Base-by-base conservation (phyloP, 2,888 invertebrate species). In the Nomada ruficornis region DNA sequence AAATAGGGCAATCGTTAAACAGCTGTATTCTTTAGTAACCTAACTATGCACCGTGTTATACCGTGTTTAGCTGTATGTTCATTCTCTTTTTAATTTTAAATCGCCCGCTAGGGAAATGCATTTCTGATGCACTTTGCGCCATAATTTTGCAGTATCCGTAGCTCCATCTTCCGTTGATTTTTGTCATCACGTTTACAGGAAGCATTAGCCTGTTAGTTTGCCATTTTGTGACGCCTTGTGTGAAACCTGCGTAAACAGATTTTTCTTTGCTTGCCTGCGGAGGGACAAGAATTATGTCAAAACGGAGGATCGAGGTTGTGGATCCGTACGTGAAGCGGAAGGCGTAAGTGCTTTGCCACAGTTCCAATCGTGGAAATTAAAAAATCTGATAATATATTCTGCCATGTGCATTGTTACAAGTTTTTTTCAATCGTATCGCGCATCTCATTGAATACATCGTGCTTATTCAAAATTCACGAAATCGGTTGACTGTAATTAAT, bases 301-400 rank as follows among this genome's bases (percentile, higher is more conserved):
- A 98, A 94, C 95, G 98, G 90, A 96, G 98, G 93, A 97, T 98
- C 92, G 98, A 98, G 95, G 97, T 98, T 84, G 95, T 97, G 91
- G 98, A 98, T 92, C 97, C 98, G 4, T 97, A 97, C 93, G 95
- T 97, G 79, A 96, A 96, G 94, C 96, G 96, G 94, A 96, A 96
- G 94, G 95, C 96, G 97, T 97, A 94, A 95, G 95, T 94, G 85
- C 52, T 78, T 15, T 44, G 64, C n/a, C 62, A 9, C 20, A 64
- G 63, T 57, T 63, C 36, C n/a, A 47, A 68, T 70, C 29, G 4
- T 26, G 42, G 13, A 26, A 55, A 13, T 36, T 9, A 52, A 60
- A 42, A 74, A 20, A 42, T 47, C 26, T 20, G 36, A 71, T 36
- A 52, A 57, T 36, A 68, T 62, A 47, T 77, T 52, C 71, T 88